Conservation (phyloP, 2,888 invertebrate genomes). For the Strigamia maritima region DNA sequence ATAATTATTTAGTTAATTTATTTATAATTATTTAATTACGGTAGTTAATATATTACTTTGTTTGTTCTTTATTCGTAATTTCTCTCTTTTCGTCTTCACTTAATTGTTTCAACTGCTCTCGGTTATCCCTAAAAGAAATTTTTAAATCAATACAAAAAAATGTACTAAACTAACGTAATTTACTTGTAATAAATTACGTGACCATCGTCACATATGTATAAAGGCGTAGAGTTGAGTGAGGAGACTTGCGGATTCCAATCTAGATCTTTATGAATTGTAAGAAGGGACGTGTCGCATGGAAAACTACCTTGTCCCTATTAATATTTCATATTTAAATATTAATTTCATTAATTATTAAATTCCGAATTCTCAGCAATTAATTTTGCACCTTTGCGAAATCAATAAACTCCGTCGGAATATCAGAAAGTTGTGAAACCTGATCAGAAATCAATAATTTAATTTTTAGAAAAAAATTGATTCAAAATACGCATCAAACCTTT, state of each 20-base stretch:
- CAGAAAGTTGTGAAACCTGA: slow-evolving; percentile 58
- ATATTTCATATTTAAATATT: too few species aligned
- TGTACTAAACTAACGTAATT: background rate
- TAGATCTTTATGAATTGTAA: slow-evolving; percentile 61
- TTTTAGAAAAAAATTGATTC: background rate
- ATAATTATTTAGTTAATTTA: background rate
- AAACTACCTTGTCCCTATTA: slow-evolving; percentile 57
- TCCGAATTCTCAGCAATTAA: background rate
- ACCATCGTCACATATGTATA: slow-evolving; percentile 62
- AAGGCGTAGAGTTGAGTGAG: slow-evolving; percentile 59
- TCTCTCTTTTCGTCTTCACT: slow-evolving; percentile 63
- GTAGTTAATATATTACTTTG: slow-evolving; percentile 45
- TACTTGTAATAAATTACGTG: slow-evolving; percentile 67
- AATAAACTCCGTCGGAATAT: slow-evolving; percentile 62
- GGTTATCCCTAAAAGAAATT: slow-evolving; percentile 59
- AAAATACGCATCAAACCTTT: slow-evolving; percentile 50
- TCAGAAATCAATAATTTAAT: slow-evolving; percentile 43
- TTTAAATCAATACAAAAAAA: background rate
- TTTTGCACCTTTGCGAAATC: slow-evolving; percentile 59
- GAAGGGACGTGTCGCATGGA: slow-evolving; percentile 63
- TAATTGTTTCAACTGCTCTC: slow-evolving; percentile 60
- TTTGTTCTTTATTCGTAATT: slow-evolving; percentile 61
- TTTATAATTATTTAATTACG: background rate
- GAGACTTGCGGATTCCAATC: slow-evolving; percentile 62
- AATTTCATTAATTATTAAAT: background rate